Percentiles rank a stretch among this genome's conserved stretches.
These are phyloP conservation scores for Clitarchus hookeri DNA, from an alignment of 2,888 invertebrate species.

Conservation along the genomic window DNA sequence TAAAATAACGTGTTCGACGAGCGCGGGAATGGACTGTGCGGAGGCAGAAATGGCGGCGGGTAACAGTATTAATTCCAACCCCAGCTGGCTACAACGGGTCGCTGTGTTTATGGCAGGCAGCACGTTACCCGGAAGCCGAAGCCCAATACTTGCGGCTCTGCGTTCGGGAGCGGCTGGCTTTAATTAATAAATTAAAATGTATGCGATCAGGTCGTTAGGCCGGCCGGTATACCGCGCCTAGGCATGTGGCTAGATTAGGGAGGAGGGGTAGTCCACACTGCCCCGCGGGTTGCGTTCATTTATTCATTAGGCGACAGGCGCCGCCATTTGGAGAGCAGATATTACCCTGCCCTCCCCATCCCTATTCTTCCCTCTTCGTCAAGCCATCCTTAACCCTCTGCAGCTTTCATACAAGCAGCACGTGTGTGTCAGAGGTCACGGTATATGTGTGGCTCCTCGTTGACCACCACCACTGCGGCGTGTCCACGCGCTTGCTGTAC, in stretches of 20 bases:
- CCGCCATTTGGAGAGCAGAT: background rate
- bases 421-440: no score
- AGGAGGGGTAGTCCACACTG: background rate
- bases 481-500: no score
- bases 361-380: background rate
- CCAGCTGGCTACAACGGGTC: background rate
- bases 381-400: no score
- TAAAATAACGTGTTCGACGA: no score
- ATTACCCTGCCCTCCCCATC: background rate
- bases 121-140: background rate
- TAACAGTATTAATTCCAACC: no score
- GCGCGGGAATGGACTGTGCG: no score
- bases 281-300: background rate
- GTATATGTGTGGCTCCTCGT: no score
- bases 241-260: background rate
- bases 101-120: background rate
- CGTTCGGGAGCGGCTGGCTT: background rate
- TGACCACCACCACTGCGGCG: no score
- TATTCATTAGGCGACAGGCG: background rate
- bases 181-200: constrained; percentile 29
- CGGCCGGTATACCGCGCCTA: background rate
- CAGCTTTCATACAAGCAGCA: no score
- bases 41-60: no score
- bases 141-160: background rate
- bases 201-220: constrained; percentile 11